phyloP scores from a whole-genome alignment of 2,113 vertebrate genomes.

The Nibea coibor region DNA sequence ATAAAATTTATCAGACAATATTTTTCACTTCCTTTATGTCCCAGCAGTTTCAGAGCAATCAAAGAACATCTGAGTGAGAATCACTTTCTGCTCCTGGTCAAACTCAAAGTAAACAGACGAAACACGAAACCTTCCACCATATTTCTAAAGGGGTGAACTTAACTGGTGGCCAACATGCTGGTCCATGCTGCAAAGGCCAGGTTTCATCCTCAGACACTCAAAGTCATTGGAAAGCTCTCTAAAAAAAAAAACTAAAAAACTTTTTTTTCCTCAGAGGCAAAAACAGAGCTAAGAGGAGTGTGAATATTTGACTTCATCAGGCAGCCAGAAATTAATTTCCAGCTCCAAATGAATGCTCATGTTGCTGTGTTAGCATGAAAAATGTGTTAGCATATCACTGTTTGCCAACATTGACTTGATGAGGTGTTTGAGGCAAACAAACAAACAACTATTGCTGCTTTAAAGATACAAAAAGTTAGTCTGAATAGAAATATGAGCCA shows the following conservation, averaged over 20 bases:
- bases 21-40: not conserved
- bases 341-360: too few species aligned
- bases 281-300: too few species aligned
- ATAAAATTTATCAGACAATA: conserved; percentile 14
- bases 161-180: not conserved
- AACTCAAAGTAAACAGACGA: not conserved
- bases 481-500: not conserved
- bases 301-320: too few species aligned
- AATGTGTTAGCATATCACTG: too few species aligned
- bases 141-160: not conserved
- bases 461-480: not conserved
- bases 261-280: too few species aligned
- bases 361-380: too few species aligned
- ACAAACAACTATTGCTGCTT: not conserved
- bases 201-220: not conserved
- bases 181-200: not conserved
- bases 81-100: not conserved
- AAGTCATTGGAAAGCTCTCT: not conserved
- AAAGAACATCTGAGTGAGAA: not conserved
- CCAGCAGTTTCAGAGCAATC: not conserved
- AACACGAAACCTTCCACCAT: too few species aligned
- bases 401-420: not conserved
- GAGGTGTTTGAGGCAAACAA: not conserved
- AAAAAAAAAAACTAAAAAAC: not conserved
- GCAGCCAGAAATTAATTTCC: too few species aligned